Conservation (phyloP, 2,797 vertebrate species). For the Mormyrus hasselquistii region DNA sequence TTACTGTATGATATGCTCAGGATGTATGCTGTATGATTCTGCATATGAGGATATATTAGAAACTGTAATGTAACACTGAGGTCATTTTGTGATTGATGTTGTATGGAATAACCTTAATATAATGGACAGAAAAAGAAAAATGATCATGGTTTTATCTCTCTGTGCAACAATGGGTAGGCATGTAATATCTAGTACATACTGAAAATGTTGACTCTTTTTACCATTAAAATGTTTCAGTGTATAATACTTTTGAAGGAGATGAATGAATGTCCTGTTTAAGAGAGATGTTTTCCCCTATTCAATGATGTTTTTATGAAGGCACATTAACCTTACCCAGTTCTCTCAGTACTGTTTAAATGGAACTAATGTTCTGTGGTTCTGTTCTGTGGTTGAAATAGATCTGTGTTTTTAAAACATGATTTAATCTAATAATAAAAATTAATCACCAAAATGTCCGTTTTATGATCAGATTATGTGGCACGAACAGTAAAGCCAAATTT, state of each 20-base stretch:
- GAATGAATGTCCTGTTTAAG: neutral
- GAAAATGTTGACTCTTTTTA: neutral
- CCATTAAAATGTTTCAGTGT: neutral
- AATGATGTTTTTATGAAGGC: neutral
- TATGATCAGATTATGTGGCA: neutral
- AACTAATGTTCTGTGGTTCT: neutral
- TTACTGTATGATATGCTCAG: neutral
- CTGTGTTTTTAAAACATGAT: neutral
- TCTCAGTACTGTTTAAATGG: neutral
- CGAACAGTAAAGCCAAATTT: neutral
- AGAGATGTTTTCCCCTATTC: neutral
- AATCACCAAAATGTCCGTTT: neutral
- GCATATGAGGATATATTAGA: neutral
- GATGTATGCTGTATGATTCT: neutral
- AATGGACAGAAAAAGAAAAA: slow-evolving; percentile 12
- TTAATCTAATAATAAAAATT: slow-evolving; percentile 10
- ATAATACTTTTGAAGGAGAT: neutral
- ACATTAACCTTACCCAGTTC: neutral
- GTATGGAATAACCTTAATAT: neutral
- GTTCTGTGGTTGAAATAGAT: neutral
- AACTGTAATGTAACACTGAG: neutral
- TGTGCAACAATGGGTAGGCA: neutral
- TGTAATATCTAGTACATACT: neutral
- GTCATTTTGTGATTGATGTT: slow-evolving; percentile 10
- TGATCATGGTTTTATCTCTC: slow-evolving; percentile 5